Evolutionary conservation across 2,888 invertebrate species (phyloP).

Genomic region (Zaprionus obscuricornis): DNA sequence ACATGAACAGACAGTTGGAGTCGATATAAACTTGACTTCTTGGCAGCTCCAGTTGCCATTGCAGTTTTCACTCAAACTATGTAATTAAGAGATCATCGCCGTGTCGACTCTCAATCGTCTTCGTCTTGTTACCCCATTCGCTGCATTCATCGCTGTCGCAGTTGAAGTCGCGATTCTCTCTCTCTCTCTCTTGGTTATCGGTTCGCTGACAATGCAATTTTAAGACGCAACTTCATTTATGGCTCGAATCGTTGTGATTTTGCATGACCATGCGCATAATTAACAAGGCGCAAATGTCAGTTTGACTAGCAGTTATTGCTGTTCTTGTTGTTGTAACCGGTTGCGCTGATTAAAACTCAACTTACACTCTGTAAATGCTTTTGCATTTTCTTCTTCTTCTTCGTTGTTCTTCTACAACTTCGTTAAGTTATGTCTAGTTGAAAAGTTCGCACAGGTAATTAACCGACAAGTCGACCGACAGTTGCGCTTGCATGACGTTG

Average conservation of each 20-base stretch:
- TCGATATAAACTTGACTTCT: slow-evolving; percentile 7
- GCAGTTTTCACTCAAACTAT: slow-evolving; percentile 40
- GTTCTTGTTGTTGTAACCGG: no score
- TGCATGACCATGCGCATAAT: slow-evolving; percentile 76
- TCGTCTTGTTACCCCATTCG: no score
- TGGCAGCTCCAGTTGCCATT: slow-evolving; percentile 31
- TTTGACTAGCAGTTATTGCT: no score
- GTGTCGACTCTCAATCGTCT: no score
- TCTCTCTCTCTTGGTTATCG: slow-evolving; percentile 24
- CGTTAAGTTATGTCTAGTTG: slow-evolving; percentile 44
- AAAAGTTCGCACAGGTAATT: slow-evolving; percentile 75
- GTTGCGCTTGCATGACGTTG: slow-evolving; percentile 50
- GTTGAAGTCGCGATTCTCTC: background rate
- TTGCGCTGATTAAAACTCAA: slow-evolving; percentile 49
- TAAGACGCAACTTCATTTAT: slow-evolving; percentile 63
- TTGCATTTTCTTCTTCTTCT: background rate
- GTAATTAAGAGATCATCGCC: slow-evolving; percentile 73
- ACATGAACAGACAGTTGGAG: background rate
- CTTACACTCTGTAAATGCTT: slow-evolving; percentile 19
- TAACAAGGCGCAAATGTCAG: slow-evolving; percentile 74
- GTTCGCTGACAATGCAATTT: slow-evolving; percentile 71
- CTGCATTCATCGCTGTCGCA: no score
- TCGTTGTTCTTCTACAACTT: background rate
- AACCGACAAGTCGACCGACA: slow-evolving; percentile 60
- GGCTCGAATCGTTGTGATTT: slow-evolving; percentile 50